Conservation (phyloP, 2,888 invertebrate species). For the Machimus atricapillus region DNA sequence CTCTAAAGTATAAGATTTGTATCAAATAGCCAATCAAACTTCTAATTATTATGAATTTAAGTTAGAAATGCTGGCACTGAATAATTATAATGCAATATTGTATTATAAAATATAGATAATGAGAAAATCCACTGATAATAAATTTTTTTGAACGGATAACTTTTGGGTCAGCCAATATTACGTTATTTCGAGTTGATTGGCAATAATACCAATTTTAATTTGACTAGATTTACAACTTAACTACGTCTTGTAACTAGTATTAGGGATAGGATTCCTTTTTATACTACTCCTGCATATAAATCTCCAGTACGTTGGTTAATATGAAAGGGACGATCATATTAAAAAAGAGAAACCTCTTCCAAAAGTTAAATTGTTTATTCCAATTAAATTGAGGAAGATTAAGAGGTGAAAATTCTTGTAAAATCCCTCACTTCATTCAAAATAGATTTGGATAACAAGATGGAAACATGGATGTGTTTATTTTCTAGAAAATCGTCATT, state of each 20-base stretch:
- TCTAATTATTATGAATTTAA: too few relatives aligned
- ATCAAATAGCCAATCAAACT: too few relatives aligned
- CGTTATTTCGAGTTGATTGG: background rate
- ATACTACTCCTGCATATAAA: background rate
- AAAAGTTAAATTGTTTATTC: background rate
- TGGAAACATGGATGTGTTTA: conserved; percentile 29
- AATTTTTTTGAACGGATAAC: background rate
- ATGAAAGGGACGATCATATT: background rate
- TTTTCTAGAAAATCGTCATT: conserved; percentile 39
- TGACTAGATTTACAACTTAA: background rate
- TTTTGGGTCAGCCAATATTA: background rate
- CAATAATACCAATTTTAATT: background rate
- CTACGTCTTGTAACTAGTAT: background rate
- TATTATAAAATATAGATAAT: too few relatives aligned
- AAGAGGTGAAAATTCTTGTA: background rate
- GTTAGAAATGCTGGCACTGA: too few relatives aligned
- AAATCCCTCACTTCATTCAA: background rate
- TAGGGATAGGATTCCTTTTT: background rate
- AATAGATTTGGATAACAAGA: conserved; percentile 1
- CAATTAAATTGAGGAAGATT: background rate
- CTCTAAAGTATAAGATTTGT: too few relatives aligned
- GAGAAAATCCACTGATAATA: too few relatives aligned
- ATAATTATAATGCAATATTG: background rate
- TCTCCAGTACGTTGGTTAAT: background rate
- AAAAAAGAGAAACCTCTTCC: background rate